phyloP scores from a whole-genome alignment of 2,797 vertebrate species.

The Enteromius mattozi region DNA sequence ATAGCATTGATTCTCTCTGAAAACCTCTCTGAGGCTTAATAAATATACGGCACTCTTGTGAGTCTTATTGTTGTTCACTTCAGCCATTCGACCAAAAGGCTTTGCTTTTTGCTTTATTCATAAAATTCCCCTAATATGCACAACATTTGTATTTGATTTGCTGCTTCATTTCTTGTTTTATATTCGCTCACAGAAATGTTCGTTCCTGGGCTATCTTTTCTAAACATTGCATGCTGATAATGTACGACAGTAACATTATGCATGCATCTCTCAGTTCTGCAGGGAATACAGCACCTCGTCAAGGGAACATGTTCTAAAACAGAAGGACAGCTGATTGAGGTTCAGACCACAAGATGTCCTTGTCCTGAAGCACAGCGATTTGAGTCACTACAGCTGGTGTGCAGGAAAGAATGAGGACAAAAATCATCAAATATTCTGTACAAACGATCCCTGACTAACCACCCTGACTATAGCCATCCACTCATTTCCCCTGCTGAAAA shows the following conservation, averaged over 20 bases:
- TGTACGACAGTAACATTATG: background rate
- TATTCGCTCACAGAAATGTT: background rate
- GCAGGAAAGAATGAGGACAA: background rate
- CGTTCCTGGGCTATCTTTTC: background rate
- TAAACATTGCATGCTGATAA: background rate
- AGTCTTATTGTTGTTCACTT: background rate
- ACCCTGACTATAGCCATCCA: background rate
- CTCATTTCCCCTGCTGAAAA: background rate
- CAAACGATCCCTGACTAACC: background rate
- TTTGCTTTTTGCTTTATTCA: background rate
- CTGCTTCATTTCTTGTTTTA: background rate
- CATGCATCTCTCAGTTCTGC: background rate
- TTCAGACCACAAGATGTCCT: slow-evolving; percentile 1
- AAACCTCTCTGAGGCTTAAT: too few species aligned
- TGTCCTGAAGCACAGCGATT: slow-evolving; percentile 3
- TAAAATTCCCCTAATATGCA: background rate
- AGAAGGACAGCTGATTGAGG: background rate
- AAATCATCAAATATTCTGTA: background rate
- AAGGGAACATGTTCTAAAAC: background rate
- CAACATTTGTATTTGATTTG: background rate
- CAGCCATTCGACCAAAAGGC: background rate
- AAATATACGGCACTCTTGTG: too few species aligned
- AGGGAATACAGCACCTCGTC: background rate
- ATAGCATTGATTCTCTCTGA: background rate
- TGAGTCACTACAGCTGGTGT: background rate